Base-by-base conservation (phyloP, 1,140 invertebrate genomes). In the Heliconius hewitsoni region DNA sequence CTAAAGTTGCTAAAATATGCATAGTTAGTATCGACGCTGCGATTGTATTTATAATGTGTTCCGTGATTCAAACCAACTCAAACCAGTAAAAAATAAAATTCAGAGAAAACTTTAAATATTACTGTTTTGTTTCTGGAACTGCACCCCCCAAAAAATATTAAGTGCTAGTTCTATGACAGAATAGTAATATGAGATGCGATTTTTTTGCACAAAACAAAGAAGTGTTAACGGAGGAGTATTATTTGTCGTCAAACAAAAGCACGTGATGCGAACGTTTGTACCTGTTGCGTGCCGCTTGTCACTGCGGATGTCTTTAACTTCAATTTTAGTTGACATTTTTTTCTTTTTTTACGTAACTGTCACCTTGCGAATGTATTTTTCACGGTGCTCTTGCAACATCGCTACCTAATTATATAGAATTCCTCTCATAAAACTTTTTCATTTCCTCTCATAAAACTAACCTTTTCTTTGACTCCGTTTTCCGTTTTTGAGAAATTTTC, bases 251-350 rank as follows among this genome's bases (percentile, higher is more conserved):
- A 60, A 75, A 75, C 74, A 75, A 60, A 66, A 34, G 19, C 55
- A 75, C 74, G 74, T 75, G 73, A 75, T 73, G 57, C 74, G 57
- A 70, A 76, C 9, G 73, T 27, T 30, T 74, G 73, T 74, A 70
- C 57, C 74, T 70, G 57, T 70, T 57, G 74, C 73, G 39, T 27
- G 73, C 27, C 27, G 50, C 50, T 37, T 4, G 16, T 18, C 39
- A 5, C 55, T 19, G 57, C 23, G 19, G 60, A 66, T 42, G 39
- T 55, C 18, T 76, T 46, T 30, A 18, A 37, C 74, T 76, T 46
- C 4, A 1, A 9, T 3, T 74, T 57, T 66, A 52, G 57, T 66
- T 42, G 16, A 19, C 39, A 39, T n/a, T 73, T 39, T 37, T 72
- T 72, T 18, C 27, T 71, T 34, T 6, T 30, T 6, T 19, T 72